Evolutionary conservation across 2,888 invertebrate species (phyloP).

Genomic region (Ceriagrion tenellum): DNA sequence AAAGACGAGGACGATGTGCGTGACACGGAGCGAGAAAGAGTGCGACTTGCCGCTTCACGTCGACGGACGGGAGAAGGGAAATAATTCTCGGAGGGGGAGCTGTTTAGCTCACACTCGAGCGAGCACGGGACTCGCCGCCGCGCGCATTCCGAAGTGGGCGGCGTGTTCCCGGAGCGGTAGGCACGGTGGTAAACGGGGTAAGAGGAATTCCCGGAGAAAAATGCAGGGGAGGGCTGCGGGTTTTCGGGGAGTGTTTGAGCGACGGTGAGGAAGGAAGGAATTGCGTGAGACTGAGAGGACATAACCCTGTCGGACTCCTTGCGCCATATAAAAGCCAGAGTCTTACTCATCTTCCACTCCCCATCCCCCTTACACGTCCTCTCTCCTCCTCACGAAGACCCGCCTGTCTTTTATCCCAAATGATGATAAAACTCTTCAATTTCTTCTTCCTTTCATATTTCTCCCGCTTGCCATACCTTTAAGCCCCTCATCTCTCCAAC

Average conservation of each 20-base stretch:
- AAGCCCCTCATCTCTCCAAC: background rate
- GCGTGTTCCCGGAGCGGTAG: background rate
- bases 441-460: slow-evolving; percentile 54
- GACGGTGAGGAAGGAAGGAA: background rate
- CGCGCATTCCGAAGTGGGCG: background rate
- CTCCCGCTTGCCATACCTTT: slow-evolving; percentile 32
- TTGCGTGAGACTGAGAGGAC: background rate
- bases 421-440: slow-evolving; percentile 63
- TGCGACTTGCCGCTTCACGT: background rate
- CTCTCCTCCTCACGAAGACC: too few species aligned
- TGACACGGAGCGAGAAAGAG: background rate
- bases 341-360: background rate
- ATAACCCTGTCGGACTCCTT: background rate
- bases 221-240: background rate
- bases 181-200: background rate
- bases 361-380: background rate
- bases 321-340: slow-evolving; percentile 49
- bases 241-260: background rate
- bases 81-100: background rate
- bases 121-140: background rate
- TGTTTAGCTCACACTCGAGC: background rate
- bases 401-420: slow-evolving; percentile 35
- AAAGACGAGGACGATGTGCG: background rate
- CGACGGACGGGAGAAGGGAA: background rate
- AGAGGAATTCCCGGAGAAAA: background rate